Evolutionary conservation across 2,888 invertebrate genomes (phyloP).

Genomic region (Amphipyra tragopoginis): DNA sequence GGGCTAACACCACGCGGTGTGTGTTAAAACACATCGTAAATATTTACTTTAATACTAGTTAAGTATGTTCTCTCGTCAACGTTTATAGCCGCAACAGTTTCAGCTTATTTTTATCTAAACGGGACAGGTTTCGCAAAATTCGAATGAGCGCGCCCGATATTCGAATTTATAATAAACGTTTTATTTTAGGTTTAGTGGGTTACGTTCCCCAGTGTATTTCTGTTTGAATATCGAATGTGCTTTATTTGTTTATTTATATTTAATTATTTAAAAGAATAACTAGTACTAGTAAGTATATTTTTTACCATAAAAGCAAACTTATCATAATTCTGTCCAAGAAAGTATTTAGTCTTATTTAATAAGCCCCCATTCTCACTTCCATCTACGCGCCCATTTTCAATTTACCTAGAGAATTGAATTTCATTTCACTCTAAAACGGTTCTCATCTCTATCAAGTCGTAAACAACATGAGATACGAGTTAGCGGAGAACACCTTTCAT

Average conservation of each 20-base stretch:
- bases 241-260: neutral
- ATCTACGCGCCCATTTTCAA: conserved; percentile 24
- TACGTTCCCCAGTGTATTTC: neutral
- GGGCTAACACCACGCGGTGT: conserved; percentile 7
- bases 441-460: conserved; percentile 36
- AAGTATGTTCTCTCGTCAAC: conserved; percentile 25
- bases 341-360: too few relatives aligned
- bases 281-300: too few relatives aligned
- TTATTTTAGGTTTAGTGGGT: conserved; percentile 3
- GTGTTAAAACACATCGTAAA: conserved; percentile 42
- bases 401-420: conserved; percentile 41
- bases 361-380: neutral
- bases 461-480: conserved; percentile 35
- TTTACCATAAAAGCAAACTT: too few relatives aligned
- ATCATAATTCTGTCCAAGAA: too few relatives aligned
- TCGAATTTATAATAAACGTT: neutral
- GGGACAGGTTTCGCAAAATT: conserved; percentile 22
- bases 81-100: conserved; percentile 29
- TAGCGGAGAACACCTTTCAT: conserved; percentile 11
- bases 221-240: neutral
- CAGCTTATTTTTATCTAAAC: conserved; percentile 43
- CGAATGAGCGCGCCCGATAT: conserved; percentile 12
- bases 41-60: conserved; percentile 38
- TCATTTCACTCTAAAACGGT: conserved; percentile 30
- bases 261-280: too few relatives aligned